Evolutionary conservation across 2,888 invertebrate species (phyloP).

Genomic region (Caenorhabditis sp.): DNA sequence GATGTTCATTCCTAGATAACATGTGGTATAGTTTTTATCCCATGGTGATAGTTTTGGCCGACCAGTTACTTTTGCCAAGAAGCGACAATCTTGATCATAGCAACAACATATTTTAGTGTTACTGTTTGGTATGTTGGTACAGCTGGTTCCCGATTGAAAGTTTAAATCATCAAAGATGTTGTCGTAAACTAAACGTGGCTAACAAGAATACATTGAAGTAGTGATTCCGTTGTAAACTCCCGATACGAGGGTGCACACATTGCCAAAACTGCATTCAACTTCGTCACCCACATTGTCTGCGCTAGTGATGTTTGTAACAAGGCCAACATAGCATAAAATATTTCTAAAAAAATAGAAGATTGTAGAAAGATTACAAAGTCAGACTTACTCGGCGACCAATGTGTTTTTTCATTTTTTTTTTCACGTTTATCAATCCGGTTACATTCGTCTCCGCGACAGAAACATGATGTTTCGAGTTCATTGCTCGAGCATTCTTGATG

Average conservation of each 20-base stretch:
- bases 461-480: constrained; percentile 37
- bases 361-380: no score
- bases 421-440: constrained; percentile 38
- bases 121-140: not conserved
- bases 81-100: constrained; percentile 14
- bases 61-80: constrained; percentile 17
- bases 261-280: constrained; percentile 33
- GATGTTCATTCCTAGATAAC: constrained; percentile 43
- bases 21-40: constrained; percentile 37
- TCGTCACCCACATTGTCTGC: constrained; percentile 40
- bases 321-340: constrained; percentile 50
- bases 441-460: constrained; percentile 38
- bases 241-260: constrained; percentile 34
- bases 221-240: constrained; percentile 29
- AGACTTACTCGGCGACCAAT: constrained; percentile 16
- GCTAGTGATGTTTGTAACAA: constrained; percentile 38
- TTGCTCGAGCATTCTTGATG: constrained; percentile 39
- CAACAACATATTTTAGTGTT: not conserved
- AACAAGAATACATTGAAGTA: constrained; percentile 39
- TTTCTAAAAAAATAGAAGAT: constrained; percentile 32
- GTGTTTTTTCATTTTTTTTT: no score
- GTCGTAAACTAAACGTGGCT: constrained; percentile 33
- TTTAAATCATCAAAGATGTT: constrained; percentile 13
- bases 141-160: constrained; percentile 10
- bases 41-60: constrained; percentile 34